Evolutionary conservation across 2,888 invertebrate species (phyloP).

Genomic region (Tachina fera): DNA sequence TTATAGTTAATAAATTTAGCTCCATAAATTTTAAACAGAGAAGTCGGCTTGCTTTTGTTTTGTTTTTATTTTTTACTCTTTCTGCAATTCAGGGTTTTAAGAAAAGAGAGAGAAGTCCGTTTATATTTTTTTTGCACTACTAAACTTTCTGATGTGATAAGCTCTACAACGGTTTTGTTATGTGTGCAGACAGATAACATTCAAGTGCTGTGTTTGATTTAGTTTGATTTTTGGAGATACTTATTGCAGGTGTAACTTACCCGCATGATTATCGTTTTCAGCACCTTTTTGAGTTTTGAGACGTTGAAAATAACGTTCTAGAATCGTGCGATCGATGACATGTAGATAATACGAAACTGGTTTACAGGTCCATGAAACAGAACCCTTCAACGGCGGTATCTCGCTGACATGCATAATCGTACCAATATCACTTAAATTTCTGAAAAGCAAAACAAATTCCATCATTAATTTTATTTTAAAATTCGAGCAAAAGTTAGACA

Average conservation of each 20-base stretch:
- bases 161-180: conserved; percentile 35
- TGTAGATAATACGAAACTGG: conserved; percentile 99
- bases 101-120: conserved; percentile 26
- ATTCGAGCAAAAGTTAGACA: not conserved
- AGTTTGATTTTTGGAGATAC: conserved; percentile 31
- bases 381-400: conserved; percentile 96
- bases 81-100: conserved; percentile 10
- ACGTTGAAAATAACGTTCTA: conserved; percentile 97
- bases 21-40: conserved; percentile 38
- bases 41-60: conserved; percentile 24
- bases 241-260: conserved; percentile 76
- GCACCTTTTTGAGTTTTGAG: conserved; percentile 94
- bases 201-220: conserved; percentile 31
- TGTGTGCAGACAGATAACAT: not conserved
- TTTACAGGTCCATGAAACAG: conserved; percentile 99
- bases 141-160: conserved; percentile 33
- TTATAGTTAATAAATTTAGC: conserved; percentile 17
- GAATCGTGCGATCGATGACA: conserved; percentile 97
- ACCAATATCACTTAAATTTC: conserved; percentile 98
- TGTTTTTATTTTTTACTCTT: conserved; percentile 15
- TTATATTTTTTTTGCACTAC: conserved; percentile 1
- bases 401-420: conserved; percentile 99
- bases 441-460: conserved; percentile 57
- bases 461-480: not conserved
- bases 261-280: conserved; percentile 79